Percentiles rank a stretch among this genome's conserved stretches.
phyloP scores from a whole-genome alignment of 2,113 vertebrate species.

The Lontra canadensis region DNA sequence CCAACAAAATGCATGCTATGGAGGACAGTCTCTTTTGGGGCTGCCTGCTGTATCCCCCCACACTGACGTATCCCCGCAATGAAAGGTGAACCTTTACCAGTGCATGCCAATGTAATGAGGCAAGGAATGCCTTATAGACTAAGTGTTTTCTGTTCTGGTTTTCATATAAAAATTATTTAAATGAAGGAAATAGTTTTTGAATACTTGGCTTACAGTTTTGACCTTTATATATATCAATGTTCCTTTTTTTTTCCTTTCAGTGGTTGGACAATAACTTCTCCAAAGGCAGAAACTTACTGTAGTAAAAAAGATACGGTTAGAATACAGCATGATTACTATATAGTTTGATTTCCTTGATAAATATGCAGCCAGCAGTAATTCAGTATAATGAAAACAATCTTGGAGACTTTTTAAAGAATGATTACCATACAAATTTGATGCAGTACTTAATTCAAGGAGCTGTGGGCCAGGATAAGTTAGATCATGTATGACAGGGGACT shows the following conservation, averaged over 20 bases:
- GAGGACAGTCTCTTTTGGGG: background rate
- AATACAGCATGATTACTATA: background rate
- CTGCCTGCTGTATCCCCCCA: background rate
- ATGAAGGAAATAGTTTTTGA: background rate
- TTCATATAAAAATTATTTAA: conserved; percentile 29
- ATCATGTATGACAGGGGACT: background rate
- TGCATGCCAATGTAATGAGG: conserved; percentile 55
- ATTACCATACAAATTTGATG: background rate
- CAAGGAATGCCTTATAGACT: conserved; percentile 46
- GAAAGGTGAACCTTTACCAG: conserved; percentile 47
- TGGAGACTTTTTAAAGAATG: background rate
- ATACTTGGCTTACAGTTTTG: background rate
- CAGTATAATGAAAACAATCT: background rate
- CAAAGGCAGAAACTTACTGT: background rate
- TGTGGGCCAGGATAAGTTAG: background rate
- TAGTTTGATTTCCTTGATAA: conserved; percentile 7
- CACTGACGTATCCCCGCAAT: accelerated
- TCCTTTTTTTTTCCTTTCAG: background rate
- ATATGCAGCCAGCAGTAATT: background rate
- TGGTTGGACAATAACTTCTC: background rate
- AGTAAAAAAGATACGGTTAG: background rate
- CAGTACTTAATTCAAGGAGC: background rate
- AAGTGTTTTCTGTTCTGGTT: conserved; percentile 63
- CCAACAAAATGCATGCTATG: background rate
- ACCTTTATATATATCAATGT: background rate